Base-by-base conservation (phyloP, 2,797 vertebrate genomes). In the Gila robusta region DNA sequence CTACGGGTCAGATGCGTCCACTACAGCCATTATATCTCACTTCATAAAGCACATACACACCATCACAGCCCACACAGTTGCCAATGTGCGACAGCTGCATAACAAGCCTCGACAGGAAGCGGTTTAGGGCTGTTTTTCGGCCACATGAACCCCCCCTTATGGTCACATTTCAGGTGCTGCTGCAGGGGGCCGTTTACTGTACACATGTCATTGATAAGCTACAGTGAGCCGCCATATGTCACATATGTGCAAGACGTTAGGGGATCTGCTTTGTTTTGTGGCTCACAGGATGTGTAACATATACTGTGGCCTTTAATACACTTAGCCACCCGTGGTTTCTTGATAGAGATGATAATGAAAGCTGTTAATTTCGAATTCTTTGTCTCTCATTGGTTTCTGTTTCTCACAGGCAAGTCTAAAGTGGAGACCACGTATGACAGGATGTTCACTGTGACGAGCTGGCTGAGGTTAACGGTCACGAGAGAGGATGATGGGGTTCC, bases 381-480 rank as follows among this genome's bases (percentile, higher is more conserved):
- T 74, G n/a, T 35, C 35, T 83, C 59, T 66, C 1, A 12, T 59
- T 23, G 70, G 81, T 26, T 88, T 78, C n/a, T 49, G 21, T 79
- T 52, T 86, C 62, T 81, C 41, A 2, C 90, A 98, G 97, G 97
- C 76, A 98, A 96, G 74, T 96, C 97, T 0, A 98, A 96, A 89
- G 97, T 98, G 88, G 97, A 99, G 91, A 92, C 96, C 69, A 96
- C 96, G 89, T 98, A 97, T 0, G 97, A 99, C 93, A 95, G 88
- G 92, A 98, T 99, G 98, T 99, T 96, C 94, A 98, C 98, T 0
- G 98, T 99, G 66, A 98, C 96, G 77, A 99, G 98, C 87, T 96
- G 96, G 64, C 95, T 99, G 86, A 94, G 94, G 37, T 93, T 99
- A 88, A 97, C 96, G 23, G 98, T 98, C 86, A 95, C 91, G 0